These are phyloP conservation scores for Scrobipalpa atriplicella DNA, from an alignment of 2,888 invertebrate genomes.

Conservation along the genomic window DNA sequence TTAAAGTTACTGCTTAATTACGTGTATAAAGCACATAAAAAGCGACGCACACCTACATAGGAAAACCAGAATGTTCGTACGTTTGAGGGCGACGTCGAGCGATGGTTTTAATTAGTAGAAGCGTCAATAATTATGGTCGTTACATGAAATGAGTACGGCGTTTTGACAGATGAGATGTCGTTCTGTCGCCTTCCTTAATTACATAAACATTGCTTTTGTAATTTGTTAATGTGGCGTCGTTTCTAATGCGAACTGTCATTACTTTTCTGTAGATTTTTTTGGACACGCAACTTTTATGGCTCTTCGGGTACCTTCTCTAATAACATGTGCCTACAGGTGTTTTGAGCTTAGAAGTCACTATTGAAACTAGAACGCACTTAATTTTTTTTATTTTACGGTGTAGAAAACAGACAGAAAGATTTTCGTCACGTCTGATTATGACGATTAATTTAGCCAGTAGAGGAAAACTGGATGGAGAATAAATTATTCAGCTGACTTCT, in stretches of 20 bases:
- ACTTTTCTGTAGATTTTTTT: background rate
- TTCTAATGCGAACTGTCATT: constrained; percentile 11
- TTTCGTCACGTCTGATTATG: too few relatives aligned
- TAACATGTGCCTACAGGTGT: too few relatives aligned
- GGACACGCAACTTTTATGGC: background rate
- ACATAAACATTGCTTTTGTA: constrained; percentile 28
- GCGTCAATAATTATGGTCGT: constrained; percentile 45
- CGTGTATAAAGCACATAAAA: constrained; percentile 54
- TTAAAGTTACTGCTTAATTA: constrained; percentile 64
- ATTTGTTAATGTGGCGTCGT: constrained; percentile 28
- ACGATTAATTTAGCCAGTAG: too few relatives aligned
- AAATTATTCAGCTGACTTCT: too few relatives aligned
- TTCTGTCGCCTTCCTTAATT: constrained; percentile 26
- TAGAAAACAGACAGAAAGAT: too few relatives aligned
- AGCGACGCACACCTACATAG: constrained; percentile 38
- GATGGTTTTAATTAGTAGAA: constrained; percentile 50
- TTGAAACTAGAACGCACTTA: too few relatives aligned
- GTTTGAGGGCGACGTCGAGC: constrained; percentile 39
- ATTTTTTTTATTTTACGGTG: too few relatives aligned
- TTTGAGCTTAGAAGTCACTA: too few relatives aligned
- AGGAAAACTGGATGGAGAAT: too few relatives aligned
- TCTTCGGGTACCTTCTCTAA: too few relatives aligned
- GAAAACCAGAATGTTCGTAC: constrained; percentile 35
- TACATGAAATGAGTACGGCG: constrained; percentile 44
- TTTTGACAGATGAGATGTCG: constrained; percentile 44